phyloP scores from a whole-genome alignment of 1,140 invertebrate genomes.

The Rhizoglyphus robini region DNA sequence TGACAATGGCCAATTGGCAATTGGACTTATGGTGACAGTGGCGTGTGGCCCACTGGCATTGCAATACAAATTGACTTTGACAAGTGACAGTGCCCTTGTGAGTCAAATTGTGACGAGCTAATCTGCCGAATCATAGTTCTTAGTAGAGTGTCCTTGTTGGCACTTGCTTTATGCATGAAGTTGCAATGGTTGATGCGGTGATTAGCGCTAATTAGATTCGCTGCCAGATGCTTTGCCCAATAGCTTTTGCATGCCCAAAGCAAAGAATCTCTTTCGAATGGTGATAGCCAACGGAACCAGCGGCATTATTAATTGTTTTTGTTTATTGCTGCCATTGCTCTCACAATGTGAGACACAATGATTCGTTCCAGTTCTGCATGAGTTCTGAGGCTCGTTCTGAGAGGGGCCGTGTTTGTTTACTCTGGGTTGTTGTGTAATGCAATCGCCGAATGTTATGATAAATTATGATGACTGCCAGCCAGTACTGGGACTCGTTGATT shows the following conservation, averaged over 20 bases:
- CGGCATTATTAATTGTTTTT: background rate
- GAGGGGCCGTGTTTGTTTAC: background rate
- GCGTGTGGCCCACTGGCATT: background rate
- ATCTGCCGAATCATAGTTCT: background rate
- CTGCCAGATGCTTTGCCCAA: no score
- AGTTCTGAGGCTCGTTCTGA: background rate
- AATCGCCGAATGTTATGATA: background rate
- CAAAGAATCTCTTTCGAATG: background rate
- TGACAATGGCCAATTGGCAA: background rate
- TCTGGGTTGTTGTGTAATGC: background rate
- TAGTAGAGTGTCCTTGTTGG: background rate
- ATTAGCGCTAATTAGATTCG: conserved; percentile 1
- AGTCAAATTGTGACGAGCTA: background rate
- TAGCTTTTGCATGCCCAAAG: no score
- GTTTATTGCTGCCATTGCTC: conserved; percentile 4
- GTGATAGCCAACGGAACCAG: background rate
- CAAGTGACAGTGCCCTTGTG: background rate
- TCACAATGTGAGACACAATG: conserved; percentile 5
- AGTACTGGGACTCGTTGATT: background rate
- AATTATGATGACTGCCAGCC: background rate
- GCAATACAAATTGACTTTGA: conserved; percentile 1
- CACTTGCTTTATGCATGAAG: no score
- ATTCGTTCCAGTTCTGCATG: background rate
- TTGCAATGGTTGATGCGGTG: no score
- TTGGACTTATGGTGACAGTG: background rate